Evolutionary conservation across 2,888 invertebrate genomes (phyloP), one percentile per base, ranked within the genome.

Genomic region (Platycheirus albimanus): DNA sequence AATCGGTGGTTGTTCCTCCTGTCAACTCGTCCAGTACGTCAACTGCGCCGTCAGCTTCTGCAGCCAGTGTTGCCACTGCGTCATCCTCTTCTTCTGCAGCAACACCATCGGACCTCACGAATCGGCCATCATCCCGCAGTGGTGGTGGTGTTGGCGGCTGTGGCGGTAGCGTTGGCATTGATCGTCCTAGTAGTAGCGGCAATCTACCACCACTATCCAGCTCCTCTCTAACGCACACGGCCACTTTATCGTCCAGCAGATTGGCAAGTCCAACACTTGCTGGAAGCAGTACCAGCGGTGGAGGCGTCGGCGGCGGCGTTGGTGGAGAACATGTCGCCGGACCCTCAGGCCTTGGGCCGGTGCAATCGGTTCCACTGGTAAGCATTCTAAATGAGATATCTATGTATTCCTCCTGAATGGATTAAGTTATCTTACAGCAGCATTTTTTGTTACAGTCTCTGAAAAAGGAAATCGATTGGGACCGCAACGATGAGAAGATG

Each of bases 381-480:
- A 93, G 93, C 91, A 86, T 64, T 52, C n/a, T 36, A 54, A 71
- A 56, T 64, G 41, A 63, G 17, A 56, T 58, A 84, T 75, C 51
- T 58, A 33, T 76, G 45, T 67, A 10, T 30, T 51, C 19, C 13
- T 61, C 41, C 49, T 66, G 80, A 83, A 83, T 78, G 72, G 83
- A 58, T 83, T 64, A 69, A 74, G 74, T 69, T 61, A 75, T 85
- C 84, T 84, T 79, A 85, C 77, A 75, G 77, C 67, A 79, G 74
- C 77, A 84, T 85, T 78, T 86, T 75, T 74, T 84, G 13, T 86
- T 86, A 69, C 93, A 97, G 97, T 96, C 96, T 86, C 92, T 97
- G 88, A 97, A 97, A 91, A 97, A 97, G 92, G 96, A 97, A 93
- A 94, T 95, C 87, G 96, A 96, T 89, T 96, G 96, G 95, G 95